Evolutionary conservation across 2,888 invertebrate genomes (phyloP).

Genomic region (Ormyrus pomaceus): DNA sequence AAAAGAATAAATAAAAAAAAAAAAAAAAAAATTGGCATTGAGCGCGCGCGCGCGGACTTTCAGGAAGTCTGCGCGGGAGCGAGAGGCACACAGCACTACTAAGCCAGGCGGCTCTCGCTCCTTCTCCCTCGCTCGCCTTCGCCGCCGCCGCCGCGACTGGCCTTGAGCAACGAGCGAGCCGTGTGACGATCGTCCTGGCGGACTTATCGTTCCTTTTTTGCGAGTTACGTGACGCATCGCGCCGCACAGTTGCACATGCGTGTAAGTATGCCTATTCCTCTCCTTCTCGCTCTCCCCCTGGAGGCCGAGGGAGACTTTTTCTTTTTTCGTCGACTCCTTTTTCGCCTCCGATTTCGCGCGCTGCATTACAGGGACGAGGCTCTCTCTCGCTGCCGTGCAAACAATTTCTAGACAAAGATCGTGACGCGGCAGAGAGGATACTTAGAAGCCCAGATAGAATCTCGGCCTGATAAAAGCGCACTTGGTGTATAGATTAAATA

Average conservation of each 20-base stretch:
- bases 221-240: slow-evolving; percentile 53
- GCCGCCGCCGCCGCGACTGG: slow-evolving; percentile 10
- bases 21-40: slow-evolving; percentile 41
- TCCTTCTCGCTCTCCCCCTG: neutral
- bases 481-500: too few species aligned
- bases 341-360: neutral
- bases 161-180: slow-evolving; percentile 33
- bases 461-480: too few species aligned
- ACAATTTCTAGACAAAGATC: too few species aligned
- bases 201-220: slow-evolving; percentile 51
- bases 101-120: slow-evolving; percentile 49
- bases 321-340: neutral
- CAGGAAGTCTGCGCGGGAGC: neutral
- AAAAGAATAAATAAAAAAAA: neutral
- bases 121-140: slow-evolving; percentile 37
- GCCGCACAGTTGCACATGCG: slow-evolving; percentile 45
- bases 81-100: slow-evolving; percentile 44
- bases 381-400: neutral
- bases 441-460: too few species aligned
- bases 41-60: neutral
- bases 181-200: slow-evolving; percentile 51
- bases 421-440: too few species aligned
- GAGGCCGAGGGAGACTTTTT: too few species aligned
- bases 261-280: slow-evolving; percentile 11
- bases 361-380: neutral